These are phyloP conservation scores for Hybognathus amarus DNA, from an alignment of 2,797 vertebrate species.

Conservation along the genomic window DNA sequence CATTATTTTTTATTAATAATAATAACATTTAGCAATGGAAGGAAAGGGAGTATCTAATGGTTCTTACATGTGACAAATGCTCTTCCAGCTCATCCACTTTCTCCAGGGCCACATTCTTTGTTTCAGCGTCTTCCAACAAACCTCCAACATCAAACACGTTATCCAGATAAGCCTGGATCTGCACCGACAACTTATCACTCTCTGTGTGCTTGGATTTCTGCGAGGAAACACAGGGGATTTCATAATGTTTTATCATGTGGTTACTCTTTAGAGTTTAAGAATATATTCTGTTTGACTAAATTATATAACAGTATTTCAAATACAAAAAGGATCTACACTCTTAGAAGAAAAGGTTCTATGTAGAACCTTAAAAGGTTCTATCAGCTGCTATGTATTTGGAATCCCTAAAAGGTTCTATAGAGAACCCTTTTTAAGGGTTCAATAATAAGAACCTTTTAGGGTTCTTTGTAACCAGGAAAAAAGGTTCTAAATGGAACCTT, in stretches of 20 bases:
- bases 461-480: no score
- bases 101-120: slow-evolving; percentile 96
- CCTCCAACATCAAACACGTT: slow-evolving; percentile 97
- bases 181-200: slow-evolving; percentile 96
- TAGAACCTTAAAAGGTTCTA: no score
- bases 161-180: slow-evolving; percentile 98
- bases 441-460: no score
- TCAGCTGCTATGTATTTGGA: no score
- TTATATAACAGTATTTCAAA: background rate
- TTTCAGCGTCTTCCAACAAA: slow-evolving; percentile 94
- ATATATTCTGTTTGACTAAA: background rate
- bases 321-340: no score
- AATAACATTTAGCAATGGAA: background rate
- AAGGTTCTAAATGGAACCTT: no score
- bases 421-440: no score
- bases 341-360: no score
- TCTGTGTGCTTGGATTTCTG: slow-evolving; percentile 97
- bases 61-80: slow-evolving; percentile 93
- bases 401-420: no score
- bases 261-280: background rate
- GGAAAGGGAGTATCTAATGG: background rate
- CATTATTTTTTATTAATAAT: background rate
- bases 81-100: slow-evolving; percentile 98
- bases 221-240: slow-evolving; percentile 19
- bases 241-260: background rate